phyloP scores from a whole-genome alignment of 2,797 vertebrate species.

The Argya squamiceps region DNA sequence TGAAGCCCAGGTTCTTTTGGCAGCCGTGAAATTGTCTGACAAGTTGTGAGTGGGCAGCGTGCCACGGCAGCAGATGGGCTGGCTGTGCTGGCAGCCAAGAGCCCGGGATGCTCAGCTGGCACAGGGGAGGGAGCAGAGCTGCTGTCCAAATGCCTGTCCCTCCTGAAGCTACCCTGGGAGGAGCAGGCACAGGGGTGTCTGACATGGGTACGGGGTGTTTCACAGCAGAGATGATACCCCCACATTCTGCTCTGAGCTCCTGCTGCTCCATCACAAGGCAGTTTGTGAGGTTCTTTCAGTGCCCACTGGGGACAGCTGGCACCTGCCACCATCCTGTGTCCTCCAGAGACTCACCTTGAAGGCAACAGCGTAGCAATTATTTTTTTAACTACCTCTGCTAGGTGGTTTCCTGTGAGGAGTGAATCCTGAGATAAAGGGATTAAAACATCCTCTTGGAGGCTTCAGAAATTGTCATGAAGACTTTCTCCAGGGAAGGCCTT shows the following conservation, averaged over 20 bases:
- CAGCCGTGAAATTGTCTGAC: conserved; percentile 59
- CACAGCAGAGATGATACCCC: not conserved
- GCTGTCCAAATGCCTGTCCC: not conserved
- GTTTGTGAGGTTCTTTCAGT: not conserved
- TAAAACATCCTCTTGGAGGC: not conserved
- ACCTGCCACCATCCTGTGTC: not conserved
- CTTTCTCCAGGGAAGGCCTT: conserved; percentile 19
- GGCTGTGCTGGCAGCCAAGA: conserved; percentile 35
- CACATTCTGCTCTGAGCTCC: not conserved
- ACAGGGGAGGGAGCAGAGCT: not conserved
- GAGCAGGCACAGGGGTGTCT: not conserved
- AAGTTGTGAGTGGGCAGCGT: conserved; percentile 23
- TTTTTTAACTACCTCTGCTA: not conserved
- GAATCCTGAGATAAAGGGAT: conserved; percentile 29
- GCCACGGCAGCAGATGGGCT: conserved; percentile 66
- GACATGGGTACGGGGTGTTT: not conserved
- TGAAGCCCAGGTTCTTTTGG: conserved; percentile 45
- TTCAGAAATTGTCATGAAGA: not conserved
- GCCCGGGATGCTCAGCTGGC: conserved; percentile 34
- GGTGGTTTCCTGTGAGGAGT: not conserved
- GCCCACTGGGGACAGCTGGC: not conserved
- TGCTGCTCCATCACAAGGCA: too few species aligned
- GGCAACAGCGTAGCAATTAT: not conserved
- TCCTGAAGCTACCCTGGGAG: not conserved
- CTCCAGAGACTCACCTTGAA: not conserved